phyloP scores from a whole-genome alignment of 2,797 vertebrate species.

The Monodelphis domestica region DNA sequence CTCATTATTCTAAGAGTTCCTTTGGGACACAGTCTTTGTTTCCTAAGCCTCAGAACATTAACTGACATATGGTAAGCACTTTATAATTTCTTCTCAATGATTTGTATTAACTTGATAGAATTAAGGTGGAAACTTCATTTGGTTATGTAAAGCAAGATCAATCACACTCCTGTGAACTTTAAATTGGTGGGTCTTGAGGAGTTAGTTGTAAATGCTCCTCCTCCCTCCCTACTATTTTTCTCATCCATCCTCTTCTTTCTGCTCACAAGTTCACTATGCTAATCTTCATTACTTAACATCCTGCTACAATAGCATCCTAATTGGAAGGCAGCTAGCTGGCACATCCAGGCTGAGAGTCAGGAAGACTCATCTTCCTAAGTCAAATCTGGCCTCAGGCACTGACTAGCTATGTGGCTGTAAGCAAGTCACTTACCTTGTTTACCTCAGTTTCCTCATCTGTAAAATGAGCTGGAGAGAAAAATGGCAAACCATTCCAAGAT shows the following conservation, averaged over 20 bases:
- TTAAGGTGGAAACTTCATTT: neutral
- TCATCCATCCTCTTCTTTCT: neutral
- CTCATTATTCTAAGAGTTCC: neutral
- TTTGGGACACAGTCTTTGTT: neutral
- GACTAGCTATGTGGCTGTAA: too few relatives aligned
- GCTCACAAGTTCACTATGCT: neutral
- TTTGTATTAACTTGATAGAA: neutral
- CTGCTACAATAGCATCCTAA: neutral
- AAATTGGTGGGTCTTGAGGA: neutral
- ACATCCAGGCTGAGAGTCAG: too few relatives aligned
- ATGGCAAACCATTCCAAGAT: too few relatives aligned
- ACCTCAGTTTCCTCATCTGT: too few relatives aligned
- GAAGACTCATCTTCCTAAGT: too few relatives aligned
- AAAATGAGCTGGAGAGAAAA: too few relatives aligned
- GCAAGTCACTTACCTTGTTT: too few relatives aligned
- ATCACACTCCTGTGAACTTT: neutral
- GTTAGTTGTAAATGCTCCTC: neutral
- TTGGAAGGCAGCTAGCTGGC: too few relatives aligned
- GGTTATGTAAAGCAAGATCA: neutral
- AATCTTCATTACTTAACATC: neutral
- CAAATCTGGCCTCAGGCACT: too few relatives aligned
- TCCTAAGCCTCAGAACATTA: neutral
- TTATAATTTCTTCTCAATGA: neutral
- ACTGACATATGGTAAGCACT: neutral
- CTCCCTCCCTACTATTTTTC: neutral